These are phyloP conservation scores for Hipparchia sbordonii DNA, from an alignment of 2,888 invertebrate genomes.

Conservation along the genomic window DNA sequence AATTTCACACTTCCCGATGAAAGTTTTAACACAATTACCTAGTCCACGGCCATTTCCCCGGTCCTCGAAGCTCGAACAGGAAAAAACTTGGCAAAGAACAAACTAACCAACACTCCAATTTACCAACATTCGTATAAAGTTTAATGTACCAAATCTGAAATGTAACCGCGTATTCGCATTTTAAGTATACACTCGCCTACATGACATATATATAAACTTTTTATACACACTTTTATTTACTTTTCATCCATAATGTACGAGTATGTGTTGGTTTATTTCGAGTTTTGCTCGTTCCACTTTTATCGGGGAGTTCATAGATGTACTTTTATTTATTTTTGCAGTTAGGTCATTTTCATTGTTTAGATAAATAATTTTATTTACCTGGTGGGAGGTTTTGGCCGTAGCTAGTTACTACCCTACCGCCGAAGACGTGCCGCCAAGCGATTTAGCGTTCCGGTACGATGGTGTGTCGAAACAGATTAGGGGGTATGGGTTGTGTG, in stretches of 20 bases:
- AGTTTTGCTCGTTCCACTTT: constrained; percentile 29
- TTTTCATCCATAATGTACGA: constrained; percentile 34
- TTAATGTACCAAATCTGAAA: constrained; percentile 79
- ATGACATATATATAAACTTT: constrained; percentile 33
- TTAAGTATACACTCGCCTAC: constrained; percentile 48
- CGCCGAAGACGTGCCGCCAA: too few species aligned
- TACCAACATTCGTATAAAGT: constrained; percentile 78
- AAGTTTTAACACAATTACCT: constrained; percentile 82
- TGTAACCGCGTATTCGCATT: constrained; percentile 67
- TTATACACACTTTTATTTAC: constrained; percentile 39
- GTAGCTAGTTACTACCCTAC: too few species aligned
- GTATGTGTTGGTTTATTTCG: constrained; percentile 37
- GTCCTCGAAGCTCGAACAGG: constrained; percentile 71
- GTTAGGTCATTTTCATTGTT: background rate
- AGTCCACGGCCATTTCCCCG: constrained; percentile 71
- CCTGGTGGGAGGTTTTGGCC: too few species aligned
- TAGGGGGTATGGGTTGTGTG: too few species aligned
- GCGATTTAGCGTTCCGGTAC: too few species aligned
- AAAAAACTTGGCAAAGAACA: constrained; percentile 80
- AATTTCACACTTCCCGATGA: constrained; percentile 80
- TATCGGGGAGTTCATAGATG: constrained; percentile 18
- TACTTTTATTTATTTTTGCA: background rate
- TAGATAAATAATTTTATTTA: too few species aligned
- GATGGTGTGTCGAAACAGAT: too few species aligned
- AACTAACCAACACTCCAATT: constrained; percentile 80